phyloP scores from a whole-genome alignment of 2,888 invertebrate genomes.

The Stenichneumon culpator region DNA sequence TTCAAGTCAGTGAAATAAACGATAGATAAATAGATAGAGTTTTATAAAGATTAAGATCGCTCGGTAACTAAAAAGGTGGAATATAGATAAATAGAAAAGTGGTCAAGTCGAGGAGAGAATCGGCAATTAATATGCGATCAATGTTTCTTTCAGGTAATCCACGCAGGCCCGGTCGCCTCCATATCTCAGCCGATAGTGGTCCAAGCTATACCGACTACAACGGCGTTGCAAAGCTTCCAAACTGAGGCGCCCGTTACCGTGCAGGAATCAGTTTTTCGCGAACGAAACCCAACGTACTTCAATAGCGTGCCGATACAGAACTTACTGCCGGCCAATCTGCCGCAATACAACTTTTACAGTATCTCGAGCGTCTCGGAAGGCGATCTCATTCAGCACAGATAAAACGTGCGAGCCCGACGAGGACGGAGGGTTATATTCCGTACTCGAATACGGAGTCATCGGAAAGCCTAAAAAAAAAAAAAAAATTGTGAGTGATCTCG shows the following conservation, averaged over 20 bases:
- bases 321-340: conserved; percentile 81
- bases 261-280: conserved; percentile 78
- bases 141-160: conserved; percentile 69
- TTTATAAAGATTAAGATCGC: no score
- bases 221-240: conserved; percentile 78
- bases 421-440: neutral
- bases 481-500: neutral
- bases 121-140: neutral
- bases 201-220: conserved; percentile 77
- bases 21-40: no score
- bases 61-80: no score
- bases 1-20: conserved; percentile 69
- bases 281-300: conserved; percentile 80
- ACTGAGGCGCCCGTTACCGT: conserved; percentile 73
- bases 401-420: conserved; percentile 61
- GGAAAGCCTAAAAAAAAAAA: neutral
- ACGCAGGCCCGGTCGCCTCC: conserved; percentile 78
- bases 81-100: no score
- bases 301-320: conserved; percentile 79
- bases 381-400: conserved; percentile 80
- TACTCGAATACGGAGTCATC: neutral
- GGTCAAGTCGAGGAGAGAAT: no score
- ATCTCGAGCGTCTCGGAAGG: conserved; percentile 80
- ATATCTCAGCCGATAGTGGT: conserved; percentile 81
- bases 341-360: conserved; percentile 83